Evolutionary conservation across 2,888 invertebrate species (phyloP).

Genomic region (Laothoe populi): DNA sequence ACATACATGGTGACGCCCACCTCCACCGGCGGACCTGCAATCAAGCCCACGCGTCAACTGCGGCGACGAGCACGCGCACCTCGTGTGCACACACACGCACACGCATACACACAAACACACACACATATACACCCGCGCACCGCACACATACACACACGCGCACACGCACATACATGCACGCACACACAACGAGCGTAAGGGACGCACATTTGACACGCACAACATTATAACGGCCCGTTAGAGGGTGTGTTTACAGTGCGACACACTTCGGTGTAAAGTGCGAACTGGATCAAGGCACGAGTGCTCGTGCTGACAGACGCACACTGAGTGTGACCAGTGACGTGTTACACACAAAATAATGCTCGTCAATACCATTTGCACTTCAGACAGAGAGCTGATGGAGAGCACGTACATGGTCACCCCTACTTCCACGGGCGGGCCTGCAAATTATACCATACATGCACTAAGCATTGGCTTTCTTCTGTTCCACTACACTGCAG

Average conservation of each 20-base stretch:
- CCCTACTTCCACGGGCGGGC: constrained; percentile 92
- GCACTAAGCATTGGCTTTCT: constrained; percentile 6
- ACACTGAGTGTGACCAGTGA: constrained; percentile 38
- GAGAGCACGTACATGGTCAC: constrained; percentile 94
- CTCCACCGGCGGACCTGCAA: constrained; percentile 98
- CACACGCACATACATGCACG: not conserved
- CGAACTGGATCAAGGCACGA: constrained; percentile 35
- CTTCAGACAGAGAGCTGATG: constrained; percentile 94
- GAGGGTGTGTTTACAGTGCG: constrained; percentile 9
- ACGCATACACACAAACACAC: not conserved
- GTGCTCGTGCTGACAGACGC: constrained; percentile 29
- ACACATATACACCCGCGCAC: not conserved
- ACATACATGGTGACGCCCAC: constrained; percentile 99
- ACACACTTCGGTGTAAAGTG: constrained; percentile 26
- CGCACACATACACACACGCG: not conserved
- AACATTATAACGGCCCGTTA: constrained; percentile 8
- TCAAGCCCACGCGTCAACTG: constrained; percentile 58
- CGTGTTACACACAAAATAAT: constrained; percentile 32
- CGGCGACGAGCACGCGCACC: constrained; percentile 22
- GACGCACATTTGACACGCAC: not conserved
- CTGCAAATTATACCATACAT: constrained; percentile 70
- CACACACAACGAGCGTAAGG: constrained; percentile 1
- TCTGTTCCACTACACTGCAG: not conserved
- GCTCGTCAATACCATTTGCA: constrained; percentile 86
- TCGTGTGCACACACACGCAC: constrained; percentile 38